These are phyloP conservation scores for Orientallactaga sibirica DNA, from an alignment of 2,797 vertebrate genomes.

Conservation along the genomic window DNA sequence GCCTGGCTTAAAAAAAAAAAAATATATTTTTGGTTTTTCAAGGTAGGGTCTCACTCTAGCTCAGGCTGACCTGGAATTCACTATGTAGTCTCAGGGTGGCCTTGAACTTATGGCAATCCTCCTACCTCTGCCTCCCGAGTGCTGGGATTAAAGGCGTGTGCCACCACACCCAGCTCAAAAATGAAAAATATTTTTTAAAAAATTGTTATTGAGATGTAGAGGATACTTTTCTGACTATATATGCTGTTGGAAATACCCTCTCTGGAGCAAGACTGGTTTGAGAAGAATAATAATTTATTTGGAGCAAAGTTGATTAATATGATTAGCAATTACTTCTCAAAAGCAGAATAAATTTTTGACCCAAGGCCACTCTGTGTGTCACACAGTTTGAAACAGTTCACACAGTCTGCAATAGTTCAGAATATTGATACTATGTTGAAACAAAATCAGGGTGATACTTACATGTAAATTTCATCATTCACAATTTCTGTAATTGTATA, in stretches of 20 bases:
- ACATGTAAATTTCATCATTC: constrained; percentile 30
- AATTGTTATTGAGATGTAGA: neutral
- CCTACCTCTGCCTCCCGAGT: no score
- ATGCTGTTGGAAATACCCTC: neutral
- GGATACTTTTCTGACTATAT: neutral
- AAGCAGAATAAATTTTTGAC: neutral
- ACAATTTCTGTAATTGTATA: constrained; percentile 28
- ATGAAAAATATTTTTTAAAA: neutral
- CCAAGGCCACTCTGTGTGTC: neutral
- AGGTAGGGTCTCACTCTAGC: no score
- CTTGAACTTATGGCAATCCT: no score
- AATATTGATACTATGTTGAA: constrained; percentile 29
- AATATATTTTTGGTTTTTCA: no score
- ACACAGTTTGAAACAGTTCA: neutral
- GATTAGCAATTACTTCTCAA: neutral
- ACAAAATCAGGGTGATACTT: constrained; percentile 15
- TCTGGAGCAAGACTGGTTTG: neutral
- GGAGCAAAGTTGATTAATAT: constrained; percentile 15
- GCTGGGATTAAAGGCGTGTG: no score
- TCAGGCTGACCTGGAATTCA: no score
- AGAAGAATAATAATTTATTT: neutral
- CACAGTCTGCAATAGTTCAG: neutral
- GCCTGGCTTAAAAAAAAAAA: no score
- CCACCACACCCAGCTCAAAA: no score
- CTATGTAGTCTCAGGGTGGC: no score